phyloP scores from a whole-genome alignment of 2,113 vertebrate species.

The Menura novaehollandiae region DNA sequence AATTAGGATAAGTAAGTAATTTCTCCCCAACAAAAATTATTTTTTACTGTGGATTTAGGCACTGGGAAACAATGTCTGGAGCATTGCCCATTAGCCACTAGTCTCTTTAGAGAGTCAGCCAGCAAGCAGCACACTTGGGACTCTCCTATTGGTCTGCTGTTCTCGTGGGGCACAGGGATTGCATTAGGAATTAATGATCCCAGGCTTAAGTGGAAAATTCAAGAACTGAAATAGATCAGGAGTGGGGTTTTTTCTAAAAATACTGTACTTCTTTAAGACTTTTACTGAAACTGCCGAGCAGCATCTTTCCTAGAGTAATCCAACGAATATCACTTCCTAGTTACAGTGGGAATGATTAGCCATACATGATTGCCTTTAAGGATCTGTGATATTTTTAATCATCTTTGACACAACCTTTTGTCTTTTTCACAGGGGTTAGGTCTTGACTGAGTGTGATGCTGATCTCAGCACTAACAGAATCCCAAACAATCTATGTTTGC shows the following conservation, averaged over 20 bases:
- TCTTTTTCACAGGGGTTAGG: not conserved
- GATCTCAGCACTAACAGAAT: not conserved
- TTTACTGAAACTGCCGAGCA: not conserved
- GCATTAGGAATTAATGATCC: not conserved
- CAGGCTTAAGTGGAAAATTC: not conserved
- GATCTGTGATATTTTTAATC: not conserved
- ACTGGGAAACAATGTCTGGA: not conserved
- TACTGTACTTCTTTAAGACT: not conserved
- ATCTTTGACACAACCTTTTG: not conserved
- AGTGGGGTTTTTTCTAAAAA: not conserved
- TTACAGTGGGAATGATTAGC: not conserved
- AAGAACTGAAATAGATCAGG: not conserved
- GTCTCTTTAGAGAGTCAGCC: not conserved
- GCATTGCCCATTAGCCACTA: not conserved
- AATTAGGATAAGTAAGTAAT: not conserved
- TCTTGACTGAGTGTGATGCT: not conserved
- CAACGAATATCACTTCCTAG: not conserved
- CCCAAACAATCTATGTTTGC: not conserved
- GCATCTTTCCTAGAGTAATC: not conserved
- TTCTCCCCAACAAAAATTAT: not conserved
- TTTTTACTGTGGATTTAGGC: not conserved
- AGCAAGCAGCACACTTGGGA: not conserved
- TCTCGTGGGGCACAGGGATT: not conserved
- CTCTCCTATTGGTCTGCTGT: not conserved
- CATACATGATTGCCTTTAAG: not conserved